phyloP scores from a whole-genome alignment of 2,888 invertebrate species.

The Mythimna impura region DNA sequence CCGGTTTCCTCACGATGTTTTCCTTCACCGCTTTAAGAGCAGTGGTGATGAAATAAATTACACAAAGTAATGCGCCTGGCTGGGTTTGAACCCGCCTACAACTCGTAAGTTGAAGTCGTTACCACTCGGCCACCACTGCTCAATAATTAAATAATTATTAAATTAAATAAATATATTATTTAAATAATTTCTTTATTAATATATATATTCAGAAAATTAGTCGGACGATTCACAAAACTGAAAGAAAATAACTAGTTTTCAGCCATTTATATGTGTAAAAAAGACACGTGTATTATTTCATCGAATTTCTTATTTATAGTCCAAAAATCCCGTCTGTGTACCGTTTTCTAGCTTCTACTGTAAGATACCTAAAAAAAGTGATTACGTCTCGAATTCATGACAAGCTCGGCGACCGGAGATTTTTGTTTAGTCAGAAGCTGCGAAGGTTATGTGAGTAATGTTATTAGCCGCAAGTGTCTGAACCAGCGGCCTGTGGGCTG shows the following conservation, averaged over 20 bases:
- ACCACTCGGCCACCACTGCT: too few relatives aligned
- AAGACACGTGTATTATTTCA: neutral
- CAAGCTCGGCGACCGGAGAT: conserved; percentile 29
- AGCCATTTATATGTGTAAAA: neutral
- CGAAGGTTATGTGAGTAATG: conserved; percentile 57
- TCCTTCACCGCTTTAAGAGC: too few relatives aligned
- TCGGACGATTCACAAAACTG: neutral
- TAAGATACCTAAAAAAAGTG: conserved; percentile 17
- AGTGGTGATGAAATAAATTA: too few relatives aligned
- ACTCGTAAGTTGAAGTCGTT: too few relatives aligned
- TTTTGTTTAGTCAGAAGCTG: conserved; percentile 51
- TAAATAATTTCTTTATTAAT: too few relatives aligned
- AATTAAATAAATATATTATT: too few relatives aligned
- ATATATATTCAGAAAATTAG: neutral
- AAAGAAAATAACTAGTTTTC: neutral
- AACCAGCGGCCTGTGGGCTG: conserved; percentile 44
- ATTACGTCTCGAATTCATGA: conserved; percentile 10
- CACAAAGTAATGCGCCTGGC: too few relatives aligned
- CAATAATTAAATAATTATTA: too few relatives aligned
- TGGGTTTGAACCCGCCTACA: too few relatives aligned
- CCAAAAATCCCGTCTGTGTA: neutral
- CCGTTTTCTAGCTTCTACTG: neutral
- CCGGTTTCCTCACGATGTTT: too few relatives aligned
- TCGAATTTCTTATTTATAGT: neutral
- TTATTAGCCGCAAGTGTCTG: conserved; percentile 62